Evolutionary conservation across 2,888 invertebrate species (phyloP).

Genomic region (Clistopyga incitator): DNA sequence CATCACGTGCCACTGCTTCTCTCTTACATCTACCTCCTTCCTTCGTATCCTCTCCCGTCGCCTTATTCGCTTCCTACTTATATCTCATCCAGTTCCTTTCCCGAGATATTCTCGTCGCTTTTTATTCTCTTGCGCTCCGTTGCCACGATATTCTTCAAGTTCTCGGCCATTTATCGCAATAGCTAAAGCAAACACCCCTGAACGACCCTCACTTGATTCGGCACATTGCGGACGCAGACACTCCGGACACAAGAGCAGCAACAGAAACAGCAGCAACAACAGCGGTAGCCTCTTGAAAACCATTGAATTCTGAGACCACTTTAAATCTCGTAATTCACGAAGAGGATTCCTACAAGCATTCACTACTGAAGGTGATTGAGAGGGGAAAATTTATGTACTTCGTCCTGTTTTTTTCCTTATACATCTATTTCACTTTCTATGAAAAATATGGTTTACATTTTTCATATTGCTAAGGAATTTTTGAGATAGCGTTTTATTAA

Average conservation of each 20-base stretch:
- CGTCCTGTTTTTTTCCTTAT: too few species aligned
- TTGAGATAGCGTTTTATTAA: too few species aligned
- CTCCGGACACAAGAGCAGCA: conserved; percentile 23
- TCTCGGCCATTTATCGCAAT: neutral
- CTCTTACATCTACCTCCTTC: neutral
- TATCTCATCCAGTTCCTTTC: neutral
- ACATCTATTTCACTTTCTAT: too few species aligned
- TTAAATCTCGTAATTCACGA: neutral
- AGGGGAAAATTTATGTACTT: neutral
- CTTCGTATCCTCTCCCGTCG: conserved; percentile 6
- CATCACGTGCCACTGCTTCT: conserved; percentile 8
- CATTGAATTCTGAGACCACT: conserved; percentile 10
- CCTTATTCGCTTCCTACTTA: neutral
- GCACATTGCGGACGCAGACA: conserved; percentile 41
- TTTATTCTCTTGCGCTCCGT: neutral
- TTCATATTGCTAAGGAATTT: too few species aligned
- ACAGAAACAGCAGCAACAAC: neutral
- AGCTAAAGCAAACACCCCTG: neutral
- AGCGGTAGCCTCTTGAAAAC: neutral
- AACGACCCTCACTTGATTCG: conserved; percentile 3
- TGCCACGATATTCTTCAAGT: conserved; percentile 1
- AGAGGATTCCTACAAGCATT: neutral
- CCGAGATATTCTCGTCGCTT: neutral
- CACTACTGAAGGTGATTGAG: neutral
- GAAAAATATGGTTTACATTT: too few species aligned